Evolutionary conservation across 2,888 invertebrate species (phyloP).

Genomic region (Gari tellinella): DNA sequence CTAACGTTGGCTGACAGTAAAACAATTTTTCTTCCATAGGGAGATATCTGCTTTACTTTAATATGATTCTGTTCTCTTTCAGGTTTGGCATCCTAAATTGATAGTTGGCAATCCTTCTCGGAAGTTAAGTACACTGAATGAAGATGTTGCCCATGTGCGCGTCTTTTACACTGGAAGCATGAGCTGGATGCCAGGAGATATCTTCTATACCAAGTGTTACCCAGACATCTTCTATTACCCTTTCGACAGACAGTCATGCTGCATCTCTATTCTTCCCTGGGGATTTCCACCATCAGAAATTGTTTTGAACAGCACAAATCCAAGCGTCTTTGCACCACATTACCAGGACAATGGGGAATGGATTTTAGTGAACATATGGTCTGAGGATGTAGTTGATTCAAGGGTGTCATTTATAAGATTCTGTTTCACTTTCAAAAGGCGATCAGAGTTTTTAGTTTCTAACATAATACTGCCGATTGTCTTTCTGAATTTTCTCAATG

Average conservation of each 20-base stretch:
- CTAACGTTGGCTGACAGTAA: no score
- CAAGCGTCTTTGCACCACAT: slow-evolving; percentile 4
- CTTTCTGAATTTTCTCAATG: slow-evolving; percentile 8
- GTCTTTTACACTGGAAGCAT: slow-evolving; percentile 33
- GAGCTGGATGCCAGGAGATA: slow-evolving; percentile 40
- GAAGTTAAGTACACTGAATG: slow-evolving; percentile 29
- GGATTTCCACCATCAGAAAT: slow-evolving; percentile 22
- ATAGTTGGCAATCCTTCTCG: slow-evolving; percentile 37
- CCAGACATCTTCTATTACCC: slow-evolving; percentile 41
- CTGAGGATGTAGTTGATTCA: not conserved
- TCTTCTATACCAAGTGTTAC: slow-evolving; percentile 36
- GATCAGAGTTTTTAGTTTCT: not conserved
- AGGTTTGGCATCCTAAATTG: slow-evolving; percentile 43
- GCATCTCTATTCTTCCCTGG: slow-evolving; percentile 30
- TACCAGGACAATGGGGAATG: slow-evolving; percentile 46
- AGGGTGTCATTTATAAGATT: not conserved
- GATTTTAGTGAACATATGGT: slow-evolving; percentile 7
- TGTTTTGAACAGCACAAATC: slow-evolving; percentile 6
- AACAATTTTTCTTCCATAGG: no score
- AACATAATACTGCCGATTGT: slow-evolving; percentile 21
- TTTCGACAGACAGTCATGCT: slow-evolving; percentile 41
- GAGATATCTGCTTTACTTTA: no score
- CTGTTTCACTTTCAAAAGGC: not conserved
- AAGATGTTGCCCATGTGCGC: slow-evolving; percentile 17
- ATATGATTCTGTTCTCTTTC: slow-evolving; percentile 1